phyloP scores from a whole-genome alignment of 2,797 vertebrate genomes.

The Cuniculus paca region DNA sequence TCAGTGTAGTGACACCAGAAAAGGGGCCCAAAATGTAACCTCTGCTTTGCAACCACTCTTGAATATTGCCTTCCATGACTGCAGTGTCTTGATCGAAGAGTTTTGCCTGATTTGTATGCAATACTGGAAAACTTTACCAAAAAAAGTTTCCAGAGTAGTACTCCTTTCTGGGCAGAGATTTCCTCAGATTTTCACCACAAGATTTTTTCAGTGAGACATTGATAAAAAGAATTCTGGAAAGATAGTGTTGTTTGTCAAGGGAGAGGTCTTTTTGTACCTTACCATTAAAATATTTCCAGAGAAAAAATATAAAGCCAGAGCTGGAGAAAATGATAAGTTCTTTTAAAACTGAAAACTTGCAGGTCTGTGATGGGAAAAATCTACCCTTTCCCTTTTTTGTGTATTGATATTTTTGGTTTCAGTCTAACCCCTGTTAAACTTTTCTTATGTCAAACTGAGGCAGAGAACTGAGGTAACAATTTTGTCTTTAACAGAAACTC shows the following conservation, averaged over 20 bases:
- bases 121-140: background rate
- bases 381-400: background rate
- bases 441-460: background rate
- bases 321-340: background rate
- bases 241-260: background rate
- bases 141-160: background rate
- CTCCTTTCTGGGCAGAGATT: background rate
- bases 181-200: background rate
- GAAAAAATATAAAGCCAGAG: background rate
- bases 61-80: background rate
- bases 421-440: background rate
- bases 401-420: constrained; percentile 40
- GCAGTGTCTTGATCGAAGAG: background rate
- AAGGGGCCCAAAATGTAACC: background rate
- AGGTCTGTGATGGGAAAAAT: background rate
- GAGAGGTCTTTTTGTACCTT: background rate
- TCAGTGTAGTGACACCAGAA: background rate
- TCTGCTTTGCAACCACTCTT: background rate
- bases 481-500: background rate
- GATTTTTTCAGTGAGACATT: constrained; percentile 12
- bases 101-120: background rate
- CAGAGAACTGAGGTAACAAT: background rate
- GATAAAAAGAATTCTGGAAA: background rate
- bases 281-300: background rate
- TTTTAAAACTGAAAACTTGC: constrained; percentile 18